phyloP scores from a whole-genome alignment of 1,140 invertebrate species.

The Drosophila rhopaloa region DNA sequence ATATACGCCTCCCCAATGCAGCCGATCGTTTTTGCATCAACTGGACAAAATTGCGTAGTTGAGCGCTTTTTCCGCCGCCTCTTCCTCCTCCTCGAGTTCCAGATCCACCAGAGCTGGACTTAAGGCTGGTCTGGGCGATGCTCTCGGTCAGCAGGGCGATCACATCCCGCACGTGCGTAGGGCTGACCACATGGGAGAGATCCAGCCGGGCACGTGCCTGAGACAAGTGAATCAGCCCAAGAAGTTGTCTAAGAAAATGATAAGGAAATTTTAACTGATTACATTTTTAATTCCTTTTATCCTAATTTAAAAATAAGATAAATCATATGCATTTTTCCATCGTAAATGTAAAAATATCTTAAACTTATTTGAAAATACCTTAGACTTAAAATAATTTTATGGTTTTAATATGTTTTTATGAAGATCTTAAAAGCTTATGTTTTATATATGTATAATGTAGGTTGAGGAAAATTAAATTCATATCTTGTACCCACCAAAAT shows the following conservation, averaged over 20 bases:
- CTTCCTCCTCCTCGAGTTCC: slow-evolving; percentile 61
- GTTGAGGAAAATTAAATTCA: too few species aligned
- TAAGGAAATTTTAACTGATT: too few species aligned
- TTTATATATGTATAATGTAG: too few species aligned
- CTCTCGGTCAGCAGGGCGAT: slow-evolving; percentile 94
- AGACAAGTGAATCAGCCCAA: slow-evolving; percentile 93
- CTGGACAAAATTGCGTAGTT: slow-evolving; percentile 91
- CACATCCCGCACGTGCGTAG: slow-evolving; percentile 93
- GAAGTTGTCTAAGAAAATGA: slow-evolving; percentile 45
- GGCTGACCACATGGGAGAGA: slow-evolving; percentile 91
- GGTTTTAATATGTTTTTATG: too few species aligned
- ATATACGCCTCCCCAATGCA: slow-evolving; percentile 88
- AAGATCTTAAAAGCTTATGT: too few species aligned
- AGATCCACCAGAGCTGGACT: slow-evolving; percentile 85
- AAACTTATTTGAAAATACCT: too few species aligned
- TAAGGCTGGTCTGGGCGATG: slow-evolving; percentile 89
- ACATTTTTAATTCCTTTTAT: too few species aligned
- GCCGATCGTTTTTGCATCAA: slow-evolving; percentile 88
- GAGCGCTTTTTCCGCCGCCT: slow-evolving; percentile 89
- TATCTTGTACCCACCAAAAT: too few species aligned
- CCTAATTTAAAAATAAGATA: too few species aligned
- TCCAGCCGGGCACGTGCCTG: slow-evolving; percentile 95
- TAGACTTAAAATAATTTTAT: too few species aligned
- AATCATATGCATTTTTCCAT: too few species aligned
- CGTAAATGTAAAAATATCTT: too few species aligned